Percentiles rank a stretch among this genome's conserved stretches.
These are phyloP conservation scores for Petrophora chlorosata DNA, from an alignment of 2,888 invertebrate genomes.

Conservation along the genomic window DNA sequence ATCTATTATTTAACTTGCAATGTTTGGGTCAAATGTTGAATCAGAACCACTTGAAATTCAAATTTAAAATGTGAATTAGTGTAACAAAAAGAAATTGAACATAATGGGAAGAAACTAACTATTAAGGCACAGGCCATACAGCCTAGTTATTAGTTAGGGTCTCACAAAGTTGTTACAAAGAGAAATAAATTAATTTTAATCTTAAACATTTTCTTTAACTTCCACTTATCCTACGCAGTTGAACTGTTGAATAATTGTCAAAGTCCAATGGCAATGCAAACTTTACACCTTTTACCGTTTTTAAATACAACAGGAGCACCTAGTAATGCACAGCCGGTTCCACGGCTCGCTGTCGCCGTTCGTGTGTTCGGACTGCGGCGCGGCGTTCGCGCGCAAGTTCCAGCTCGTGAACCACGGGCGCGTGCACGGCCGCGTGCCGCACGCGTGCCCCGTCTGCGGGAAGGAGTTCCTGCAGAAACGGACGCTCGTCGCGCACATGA, in stretches of 20 bases:
- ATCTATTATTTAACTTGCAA: neutral
- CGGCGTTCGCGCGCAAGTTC: slow-evolving; percentile 93
- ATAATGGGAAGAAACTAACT: too few species aligned
- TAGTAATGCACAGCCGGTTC: slow-evolving; percentile 94
- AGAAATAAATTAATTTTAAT: too few species aligned
- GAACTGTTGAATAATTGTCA: too few species aligned
- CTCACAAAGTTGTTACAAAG: too few species aligned
- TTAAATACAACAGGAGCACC: slow-evolving; percentile 78
- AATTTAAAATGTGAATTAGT: too few species aligned
- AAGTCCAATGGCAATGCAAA: too few species aligned
- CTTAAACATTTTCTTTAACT: too few species aligned
- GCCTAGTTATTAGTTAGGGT: too few species aligned
- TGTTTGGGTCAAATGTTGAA: neutral
- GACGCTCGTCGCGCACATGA: slow-evolving; percentile 91
- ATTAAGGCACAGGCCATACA: too few species aligned
- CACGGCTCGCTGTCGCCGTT: slow-evolving; percentile 98
- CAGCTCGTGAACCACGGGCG: slow-evolving; percentile 93
- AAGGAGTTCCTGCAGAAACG: slow-evolving; percentile 94
- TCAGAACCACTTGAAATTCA: neutral
- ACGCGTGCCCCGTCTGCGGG: slow-evolving; percentile 91
- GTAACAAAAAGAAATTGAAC: too few species aligned
- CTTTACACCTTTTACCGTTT: too few species aligned
- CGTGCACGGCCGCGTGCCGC: slow-evolving; percentile 91
- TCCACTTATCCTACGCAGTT: too few species aligned
- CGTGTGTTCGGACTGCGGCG: slow-evolving; percentile 95